phyloP scores from a whole-genome alignment of 2,888 invertebrate species.

The Atrina japonica region DNA sequence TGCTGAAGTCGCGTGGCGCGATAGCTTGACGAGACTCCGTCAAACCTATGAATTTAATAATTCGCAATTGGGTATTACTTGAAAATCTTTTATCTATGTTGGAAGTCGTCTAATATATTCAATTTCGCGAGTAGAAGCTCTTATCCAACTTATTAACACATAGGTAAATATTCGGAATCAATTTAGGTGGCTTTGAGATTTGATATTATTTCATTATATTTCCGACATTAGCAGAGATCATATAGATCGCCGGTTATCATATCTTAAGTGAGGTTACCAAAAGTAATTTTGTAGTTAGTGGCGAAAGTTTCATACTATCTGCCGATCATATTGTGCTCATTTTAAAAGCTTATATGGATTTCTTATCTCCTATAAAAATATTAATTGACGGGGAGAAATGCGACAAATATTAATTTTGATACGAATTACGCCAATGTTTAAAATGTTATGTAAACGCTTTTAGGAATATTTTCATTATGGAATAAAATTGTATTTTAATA shows the following conservation, averaged over 20 bases:
- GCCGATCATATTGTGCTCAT: too few species aligned
- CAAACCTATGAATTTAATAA: slow-evolving; percentile 31
- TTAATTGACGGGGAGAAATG: too few species aligned
- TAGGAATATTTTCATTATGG: too few species aligned
- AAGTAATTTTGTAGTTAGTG: slow-evolving; percentile 10
- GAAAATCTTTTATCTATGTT: slow-evolving; percentile 46
- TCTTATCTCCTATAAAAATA: too few species aligned
- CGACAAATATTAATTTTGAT: too few species aligned
- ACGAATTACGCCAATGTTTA: too few species aligned
- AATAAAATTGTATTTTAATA: too few species aligned
- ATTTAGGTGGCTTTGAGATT: slow-evolving; percentile 31
- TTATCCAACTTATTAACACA: slow-evolving; percentile 37
- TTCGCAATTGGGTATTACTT: slow-evolving; percentile 30
- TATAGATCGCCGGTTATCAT: background rate
- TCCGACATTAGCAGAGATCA: slow-evolving; percentile 10
- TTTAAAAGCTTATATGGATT: too few species aligned
- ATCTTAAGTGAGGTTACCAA: slow-evolving; percentile 2
- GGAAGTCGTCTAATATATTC: slow-evolving; percentile 42
- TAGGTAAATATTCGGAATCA: slow-evolving; percentile 33
- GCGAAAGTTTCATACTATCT: slow-evolving; percentile 5
- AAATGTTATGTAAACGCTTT: too few species aligned
- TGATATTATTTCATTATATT: slow-evolving; percentile 31
- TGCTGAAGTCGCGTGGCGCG: slow-evolving; percentile 38
- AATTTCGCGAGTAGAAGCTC: slow-evolving; percentile 28
- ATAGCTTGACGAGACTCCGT: slow-evolving; percentile 30